Evolutionary conservation across 2,797 vertebrate genomes (phyloP), one percentile per base, ranked within the genome.

Genomic region (Pitangus sulphuratus): DNA sequence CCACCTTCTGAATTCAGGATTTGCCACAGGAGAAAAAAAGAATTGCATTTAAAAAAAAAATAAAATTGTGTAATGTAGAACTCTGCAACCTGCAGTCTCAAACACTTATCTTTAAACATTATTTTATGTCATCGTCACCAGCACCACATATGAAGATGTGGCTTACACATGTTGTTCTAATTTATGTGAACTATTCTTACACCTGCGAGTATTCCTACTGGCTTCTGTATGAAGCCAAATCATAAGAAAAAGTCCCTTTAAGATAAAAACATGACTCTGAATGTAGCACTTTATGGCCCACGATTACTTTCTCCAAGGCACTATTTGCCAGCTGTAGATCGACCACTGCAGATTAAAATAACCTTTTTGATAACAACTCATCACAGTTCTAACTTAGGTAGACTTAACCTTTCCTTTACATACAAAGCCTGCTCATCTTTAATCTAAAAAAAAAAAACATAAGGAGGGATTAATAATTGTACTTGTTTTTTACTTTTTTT

Each of bases 291-390:
- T 78, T 54, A 78, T 31, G 44, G 51, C 26, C 39, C 33, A 75
- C 8, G 72, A 84, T 62, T 90, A 74, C 82, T 84, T 92, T 89
- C 72, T 96, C 65, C 75, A 90, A 90, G 69, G 86, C 47, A 92
- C 39, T 57, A 94, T 83, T 94, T 94, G 83, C 40, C 72, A 84
- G 77, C 92, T 96, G 76, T 69, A 96, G 75, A 95, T 89, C 65
- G 91, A 69, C 30, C 22, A 61, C 33, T 68, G 83, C 71, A 92
- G 93, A 94, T 86, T 71, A 96, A 97, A 96, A 91, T 70, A 95
- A 91, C 56, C 64, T 96, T 93, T 88, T 80, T 66, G 25, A 54
- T 65, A 94, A 79, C 74, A 94, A 86, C 72, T 95, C 61, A 65
- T 57, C 92, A 51, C 89, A 87, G 40, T 61, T 92, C 85, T 80